These are phyloP conservation scores for Amblyornis subalaris DNA, from an alignment of 2,113 vertebrate species.

Conservation along the genomic window DNA sequence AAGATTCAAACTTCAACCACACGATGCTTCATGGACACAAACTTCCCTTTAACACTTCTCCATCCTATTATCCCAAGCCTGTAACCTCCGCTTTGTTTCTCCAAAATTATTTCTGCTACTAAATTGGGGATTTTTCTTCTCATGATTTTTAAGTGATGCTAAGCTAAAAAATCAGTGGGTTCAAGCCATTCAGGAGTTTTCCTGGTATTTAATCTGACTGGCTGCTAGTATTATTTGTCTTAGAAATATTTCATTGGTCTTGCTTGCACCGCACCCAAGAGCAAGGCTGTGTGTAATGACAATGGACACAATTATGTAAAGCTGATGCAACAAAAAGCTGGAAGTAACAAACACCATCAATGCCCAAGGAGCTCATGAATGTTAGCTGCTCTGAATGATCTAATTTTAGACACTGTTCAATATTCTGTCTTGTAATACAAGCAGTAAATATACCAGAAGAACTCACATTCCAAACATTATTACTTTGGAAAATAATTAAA, in stretches of 20 bases:
- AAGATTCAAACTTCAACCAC: not conserved
- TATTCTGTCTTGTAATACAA: not conserved
- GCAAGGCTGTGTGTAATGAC: not conserved
- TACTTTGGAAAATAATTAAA: not conserved
- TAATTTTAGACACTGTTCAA: not conserved
- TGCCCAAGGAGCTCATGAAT: not conserved
- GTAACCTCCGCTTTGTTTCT: not conserved
- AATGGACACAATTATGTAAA: not conserved
- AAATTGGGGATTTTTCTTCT: not conserved
- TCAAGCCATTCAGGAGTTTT: not conserved
- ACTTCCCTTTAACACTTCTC: not conserved
- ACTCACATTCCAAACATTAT: not conserved
- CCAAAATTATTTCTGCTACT: not conserved
- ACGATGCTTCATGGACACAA: not conserved
- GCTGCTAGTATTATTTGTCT: not conserved
- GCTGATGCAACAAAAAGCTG: not conserved
- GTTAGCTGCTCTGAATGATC: not conserved
- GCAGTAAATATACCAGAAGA: not conserved
- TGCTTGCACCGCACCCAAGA: not conserved
- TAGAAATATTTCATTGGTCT: not conserved
- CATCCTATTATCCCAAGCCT: fast-evolving
- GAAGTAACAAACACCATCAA: not conserved
- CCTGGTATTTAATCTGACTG: not conserved
- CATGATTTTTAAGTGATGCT: not conserved
- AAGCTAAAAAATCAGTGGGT: not conserved